Evolutionary conservation across 2,113 vertebrate genomes (phyloP).

Genomic region (Dasyprocta punctata): DNA sequence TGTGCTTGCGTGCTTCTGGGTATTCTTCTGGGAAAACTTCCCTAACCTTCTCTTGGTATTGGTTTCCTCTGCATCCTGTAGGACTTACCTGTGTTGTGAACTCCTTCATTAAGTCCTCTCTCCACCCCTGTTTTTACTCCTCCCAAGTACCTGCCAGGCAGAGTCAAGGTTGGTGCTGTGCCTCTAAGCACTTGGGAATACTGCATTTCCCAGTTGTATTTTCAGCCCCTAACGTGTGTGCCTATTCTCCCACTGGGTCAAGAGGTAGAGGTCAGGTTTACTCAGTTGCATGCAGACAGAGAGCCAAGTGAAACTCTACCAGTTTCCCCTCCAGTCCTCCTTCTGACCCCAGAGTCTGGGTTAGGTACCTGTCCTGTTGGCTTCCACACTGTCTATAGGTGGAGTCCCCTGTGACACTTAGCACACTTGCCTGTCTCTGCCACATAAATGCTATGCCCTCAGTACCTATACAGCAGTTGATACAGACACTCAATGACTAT

Average conservation of each 20-base stretch:
- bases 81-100: background rate
- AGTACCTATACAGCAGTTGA: background rate
- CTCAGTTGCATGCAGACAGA: background rate
- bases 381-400: no score
- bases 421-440: background rate
- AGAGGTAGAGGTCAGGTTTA: background rate
- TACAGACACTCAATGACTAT: background rate
- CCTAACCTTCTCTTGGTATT: background rate
- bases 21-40: background rate
- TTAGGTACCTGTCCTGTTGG: background rate
- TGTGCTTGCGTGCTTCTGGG: background rate
- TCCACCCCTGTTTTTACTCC: background rate
- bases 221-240: background rate
- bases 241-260: background rate
- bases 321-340: background rate
- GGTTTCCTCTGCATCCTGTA: background rate
- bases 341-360: background rate
- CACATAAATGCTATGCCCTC: background rate
- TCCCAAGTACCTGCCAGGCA: background rate
- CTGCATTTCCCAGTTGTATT: background rate
- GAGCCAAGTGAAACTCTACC: background rate
- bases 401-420: rapidly evolving
- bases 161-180: background rate
- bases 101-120: background rate
- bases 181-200: background rate